Evolutionary conservation across 2,888 invertebrate genomes (phyloP), one percentile per base, ranked within the genome.

Genomic region (Craniophora ligustri): DNA sequence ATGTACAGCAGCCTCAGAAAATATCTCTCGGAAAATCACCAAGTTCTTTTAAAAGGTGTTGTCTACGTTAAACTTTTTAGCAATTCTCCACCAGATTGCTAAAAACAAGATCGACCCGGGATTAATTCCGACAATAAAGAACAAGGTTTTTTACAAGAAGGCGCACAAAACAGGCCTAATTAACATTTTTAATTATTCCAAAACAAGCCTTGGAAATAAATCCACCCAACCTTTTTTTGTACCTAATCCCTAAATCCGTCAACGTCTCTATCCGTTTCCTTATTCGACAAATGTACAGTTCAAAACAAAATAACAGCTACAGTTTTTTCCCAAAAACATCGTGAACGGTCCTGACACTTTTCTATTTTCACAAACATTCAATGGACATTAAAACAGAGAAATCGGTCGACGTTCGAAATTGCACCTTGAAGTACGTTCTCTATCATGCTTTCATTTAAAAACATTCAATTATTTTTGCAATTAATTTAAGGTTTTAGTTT

Each of bases 351-450:
- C 56, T 46, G 48, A 54, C 46, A 59, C 59, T 69, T 55, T 49
- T 21, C 49, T 47, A 59, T 66, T 73, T 72, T 44, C 47, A 30
- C 54, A 42, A 63, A 46, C 49, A 51, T 54, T 65, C 47, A 40
- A 64, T 38, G 34, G 34, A 55, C 36, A 34, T 46, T 65, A 18
- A 38, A 57, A 60, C 44, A 40, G 36, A 57, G 53, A 60, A 35
- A 21, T 14, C 42, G 11, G 30, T 39, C 60, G 38, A 49, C 46
- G 11, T 34, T 32, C 8, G 50, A 38, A 47, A 59, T 19, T 0
- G 19, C 15, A 13, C 0, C 1, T 28, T 3, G n/a, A 3, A 11
- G n/a, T 28, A 3, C 11, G 28, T n/a, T n/a, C n/a, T n/a, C n/a
- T n/a, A n/a, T n/a, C n/a, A n/a, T n/a, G n/a, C n/a, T n/a, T n/a